Conservation (phyloP, 2,797 vertebrate genomes). For the Leptatherina wallacei region DNA sequence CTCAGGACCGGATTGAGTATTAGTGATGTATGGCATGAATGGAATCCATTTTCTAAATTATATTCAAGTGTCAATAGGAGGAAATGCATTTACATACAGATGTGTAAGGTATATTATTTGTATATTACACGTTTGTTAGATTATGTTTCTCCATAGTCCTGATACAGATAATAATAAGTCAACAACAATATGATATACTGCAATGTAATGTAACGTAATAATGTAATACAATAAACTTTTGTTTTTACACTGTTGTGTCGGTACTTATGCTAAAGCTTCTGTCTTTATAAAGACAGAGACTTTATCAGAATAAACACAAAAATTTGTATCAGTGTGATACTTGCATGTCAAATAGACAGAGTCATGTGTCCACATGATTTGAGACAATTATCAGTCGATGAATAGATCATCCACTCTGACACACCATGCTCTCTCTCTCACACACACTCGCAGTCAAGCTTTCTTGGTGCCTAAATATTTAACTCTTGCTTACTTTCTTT, state of each 20-base stretch:
- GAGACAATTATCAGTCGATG: constrained; percentile 42
- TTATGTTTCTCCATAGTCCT: no score
- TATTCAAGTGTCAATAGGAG: not conserved
- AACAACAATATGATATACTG: no score
- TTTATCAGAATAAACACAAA: not conserved
- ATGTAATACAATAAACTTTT: no score
- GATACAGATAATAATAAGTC: no score
- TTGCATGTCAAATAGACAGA: not conserved
- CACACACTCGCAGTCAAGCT: not conserved
- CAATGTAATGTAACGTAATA: no score
- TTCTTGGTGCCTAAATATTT: not conserved
- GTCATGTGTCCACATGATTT: constrained; percentile 11
- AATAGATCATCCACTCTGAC: constrained; percentile 36
- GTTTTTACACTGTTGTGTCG: no score
- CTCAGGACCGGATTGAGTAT: no score
- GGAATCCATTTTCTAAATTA: not conserved
- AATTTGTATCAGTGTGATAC: not conserved
- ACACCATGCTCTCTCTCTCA: constrained; percentile 2
- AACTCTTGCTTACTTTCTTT: constrained; percentile 4
- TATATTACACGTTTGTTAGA: no score
- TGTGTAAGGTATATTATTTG: no score
- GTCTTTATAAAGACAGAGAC: no score
- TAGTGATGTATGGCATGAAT: no score
- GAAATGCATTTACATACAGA: not conserved
- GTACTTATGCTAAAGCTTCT: not conserved